Conservation (phyloP, 1,140 invertebrate genomes). For the Anthonomus grandis region DNA sequence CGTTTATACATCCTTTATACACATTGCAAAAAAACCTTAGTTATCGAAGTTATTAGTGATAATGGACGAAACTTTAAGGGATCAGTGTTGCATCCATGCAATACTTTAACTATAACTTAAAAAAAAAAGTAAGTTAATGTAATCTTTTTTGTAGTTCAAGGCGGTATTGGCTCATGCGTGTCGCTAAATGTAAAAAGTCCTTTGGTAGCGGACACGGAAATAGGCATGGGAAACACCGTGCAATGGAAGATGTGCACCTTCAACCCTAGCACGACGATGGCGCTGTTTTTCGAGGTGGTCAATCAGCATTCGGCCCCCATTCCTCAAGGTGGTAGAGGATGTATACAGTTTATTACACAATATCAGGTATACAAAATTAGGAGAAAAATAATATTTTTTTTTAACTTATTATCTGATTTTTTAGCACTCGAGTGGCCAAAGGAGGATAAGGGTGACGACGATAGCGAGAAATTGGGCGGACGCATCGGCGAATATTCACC, state of each 20-base stretch:
- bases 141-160: slow-evolving; percentile 69
- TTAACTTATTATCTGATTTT: slow-evolving; percentile 52
- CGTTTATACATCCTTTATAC: background rate
- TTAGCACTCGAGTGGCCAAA: slow-evolving; percentile 89
- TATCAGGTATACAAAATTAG: slow-evolving; percentile 36
- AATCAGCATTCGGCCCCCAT: slow-evolving; percentile 95
- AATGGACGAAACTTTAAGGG: no score
- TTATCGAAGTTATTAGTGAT: no score
- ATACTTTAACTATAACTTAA: background rate
- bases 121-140: slow-evolving; percentile 6
- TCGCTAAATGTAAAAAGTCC: slow-evolving; percentile 87
- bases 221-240: slow-evolving; percentile 94
- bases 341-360: slow-evolving; percentile 97
- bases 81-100: no score
- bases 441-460: slow-evolving; percentile 93
- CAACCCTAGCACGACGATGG: slow-evolving; percentile 87
- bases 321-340: slow-evolving; percentile 92
- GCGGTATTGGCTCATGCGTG: slow-evolving; percentile 95
- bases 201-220: slow-evolving; percentile 93
- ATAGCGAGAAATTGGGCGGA: slow-evolving; percentile 92
- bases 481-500: slow-evolving; percentile 72
- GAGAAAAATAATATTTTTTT: slow-evolving; percentile 2
- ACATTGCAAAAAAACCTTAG: no score
- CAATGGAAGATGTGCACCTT: slow-evolving; percentile 98
- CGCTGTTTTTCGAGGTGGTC: slow-evolving; percentile 96